Evolutionary conservation across 1,140 invertebrate genomes (phyloP), one percentile per base, ranked within the genome.

Genomic region (Eriocheir sinensis): DNA sequence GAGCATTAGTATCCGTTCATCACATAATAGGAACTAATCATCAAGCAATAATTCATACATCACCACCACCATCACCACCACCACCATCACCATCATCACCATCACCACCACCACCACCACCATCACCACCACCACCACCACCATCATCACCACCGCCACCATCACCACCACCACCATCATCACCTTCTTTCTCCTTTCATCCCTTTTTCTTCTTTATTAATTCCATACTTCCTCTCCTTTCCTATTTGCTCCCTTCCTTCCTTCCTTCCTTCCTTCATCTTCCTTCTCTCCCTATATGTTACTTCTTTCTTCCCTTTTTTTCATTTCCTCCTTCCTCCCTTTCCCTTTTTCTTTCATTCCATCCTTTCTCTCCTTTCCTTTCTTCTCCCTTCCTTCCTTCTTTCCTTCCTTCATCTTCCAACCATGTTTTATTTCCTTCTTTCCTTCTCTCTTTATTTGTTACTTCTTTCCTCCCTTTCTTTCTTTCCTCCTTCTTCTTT

Each of bases 11-110:
- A 6, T n/a, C 21, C 27, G 60, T 72, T n/a, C 27, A 72, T 72
- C n/a, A n/a, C n/a, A n/a, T n/a, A n/a, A n/a, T n/a, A n/a, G n/a
- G n/a, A n/a, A n/a, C n/a, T n/a, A n/a, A 72, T 72, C 12, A 72
- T 3, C 60, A 21, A 72, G 27, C n/a, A 72, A 72, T 72, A n/a
- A 72, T 21, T n/a, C 12, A 21, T n/a, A 72, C 60, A 72, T n/a
- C 60, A 72, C 60, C 60, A 72, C 60, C 60, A 72, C 60, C 60
- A 72, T n/a, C 60, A 72, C 60, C 60, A 72, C 21, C 60, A 72
- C 53, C 53, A 72, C 60, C 60, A 8, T 8, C 21, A 72, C 21
- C 21, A 72, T n/a, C 21, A 72, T n/a, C 60, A 72, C 53, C 21
- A 72, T 21, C 53, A 72, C 53, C 53, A 72, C 6, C 21, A 72